A percentile compares a stretch with the other conserved stretches of the same genome.
These are phyloP conservation scores for Hofmannophila pseudospretella DNA, from an alignment of 2,888 invertebrate genomes.

Conservation along the genomic window DNA sequence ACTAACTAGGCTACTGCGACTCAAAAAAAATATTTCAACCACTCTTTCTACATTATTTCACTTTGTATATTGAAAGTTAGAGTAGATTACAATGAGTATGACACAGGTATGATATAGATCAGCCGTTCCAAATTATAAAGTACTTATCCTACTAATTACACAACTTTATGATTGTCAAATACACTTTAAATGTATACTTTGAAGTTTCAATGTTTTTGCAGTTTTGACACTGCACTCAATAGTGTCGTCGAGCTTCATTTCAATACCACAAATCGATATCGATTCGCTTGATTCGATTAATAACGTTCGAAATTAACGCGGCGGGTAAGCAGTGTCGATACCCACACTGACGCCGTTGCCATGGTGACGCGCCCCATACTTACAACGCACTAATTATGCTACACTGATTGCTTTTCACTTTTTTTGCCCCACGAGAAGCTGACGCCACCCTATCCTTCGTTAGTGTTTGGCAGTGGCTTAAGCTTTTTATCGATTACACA, in stretches of 20 bases:
- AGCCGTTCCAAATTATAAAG: no score
- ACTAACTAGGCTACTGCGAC: no score
- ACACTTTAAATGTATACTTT: no score
- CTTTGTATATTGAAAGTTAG: no score
- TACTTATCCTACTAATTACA: no score
- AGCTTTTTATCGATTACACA: constrained; percentile 43
- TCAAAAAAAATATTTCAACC: no score
- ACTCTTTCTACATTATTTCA: no score
- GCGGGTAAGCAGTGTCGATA: constrained; percentile 64
- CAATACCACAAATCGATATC: constrained; percentile 57
- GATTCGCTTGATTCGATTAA: constrained; percentile 70
- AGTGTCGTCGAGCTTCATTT: constrained; percentile 39
- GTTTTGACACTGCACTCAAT: no score
- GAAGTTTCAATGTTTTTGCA: no score
- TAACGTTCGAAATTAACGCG: constrained; percentile 72
- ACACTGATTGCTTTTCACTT: constrained; percentile 78
- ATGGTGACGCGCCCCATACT: constrained; percentile 74
- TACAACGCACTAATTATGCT: constrained; percentile 77
- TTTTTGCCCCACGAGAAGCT: constrained; percentile 70
- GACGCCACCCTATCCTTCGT: constrained; percentile 65
- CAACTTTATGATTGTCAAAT: no score
- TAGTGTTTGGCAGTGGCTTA: constrained; percentile 39
- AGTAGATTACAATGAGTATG: no score
- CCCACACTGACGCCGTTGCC: constrained; percentile 64
- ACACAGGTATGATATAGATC: no score